Percentiles rank a stretch among this genome's conserved stretches.
These are phyloP conservation scores for Sceloporus undulatus DNA, from an alignment of 2,113 vertebrate genomes.

Conservation along the genomic window DNA sequence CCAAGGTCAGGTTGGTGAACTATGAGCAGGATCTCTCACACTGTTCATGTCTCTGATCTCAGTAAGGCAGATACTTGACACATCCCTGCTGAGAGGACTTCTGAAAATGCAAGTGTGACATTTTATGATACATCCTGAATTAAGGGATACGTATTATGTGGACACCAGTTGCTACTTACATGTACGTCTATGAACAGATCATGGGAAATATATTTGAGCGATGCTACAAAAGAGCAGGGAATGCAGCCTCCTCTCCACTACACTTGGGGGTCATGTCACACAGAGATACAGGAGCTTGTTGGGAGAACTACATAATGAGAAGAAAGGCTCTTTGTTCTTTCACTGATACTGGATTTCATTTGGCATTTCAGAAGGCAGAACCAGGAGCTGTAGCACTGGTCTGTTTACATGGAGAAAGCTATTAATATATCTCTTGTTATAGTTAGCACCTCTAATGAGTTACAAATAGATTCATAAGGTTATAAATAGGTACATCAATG, in stretches of 20 bases:
- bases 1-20: neutral
- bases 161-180: neutral
- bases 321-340: conserved; percentile 29
- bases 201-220: neutral
- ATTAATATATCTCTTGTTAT: conserved; percentile 40
- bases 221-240: neutral
- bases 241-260: neutral
- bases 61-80: neutral
- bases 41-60: neutral
- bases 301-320: conserved; percentile 7
- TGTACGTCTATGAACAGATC: conserved; percentile 2
- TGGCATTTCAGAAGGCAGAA: conserved; percentile 20
- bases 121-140: too few species aligned
- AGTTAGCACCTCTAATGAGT: conserved; percentile 53
- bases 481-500: conserved; percentile 34
- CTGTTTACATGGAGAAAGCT: conserved; percentile 22
- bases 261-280: conserved; percentile 23
- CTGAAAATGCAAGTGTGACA: too few species aligned
- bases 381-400: conserved; percentile 16
- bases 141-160: accelerated
- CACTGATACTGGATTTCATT: neutral
- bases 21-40: neutral
- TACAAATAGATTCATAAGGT: conserved; percentile 51
- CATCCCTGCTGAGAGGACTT: neutral
- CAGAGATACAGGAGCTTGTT: neutral